These are phyloP conservation scores for Pelobates fuscus DNA, from an alignment of 2,113 vertebrate species.

Conservation along the genomic window DNA sequence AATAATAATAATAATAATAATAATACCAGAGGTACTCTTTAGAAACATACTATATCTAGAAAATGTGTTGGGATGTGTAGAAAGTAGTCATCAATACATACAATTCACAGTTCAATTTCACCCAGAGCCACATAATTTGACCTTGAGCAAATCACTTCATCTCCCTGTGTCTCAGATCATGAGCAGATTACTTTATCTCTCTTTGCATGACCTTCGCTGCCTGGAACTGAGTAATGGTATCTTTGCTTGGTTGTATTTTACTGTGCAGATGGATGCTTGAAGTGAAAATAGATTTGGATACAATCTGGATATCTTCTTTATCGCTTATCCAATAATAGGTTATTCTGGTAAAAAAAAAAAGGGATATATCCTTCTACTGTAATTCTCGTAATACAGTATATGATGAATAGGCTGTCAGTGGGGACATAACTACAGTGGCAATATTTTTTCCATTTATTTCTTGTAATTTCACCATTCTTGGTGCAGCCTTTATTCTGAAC, in stretches of 20 bases:
- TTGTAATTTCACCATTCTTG: not conserved
- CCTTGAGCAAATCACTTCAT: constrained; percentile 46
- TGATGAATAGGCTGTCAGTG: too few species aligned
- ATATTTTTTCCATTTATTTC: not conserved
- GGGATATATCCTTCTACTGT: not conserved
- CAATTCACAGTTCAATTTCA: constrained; percentile 22
- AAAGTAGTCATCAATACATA: constrained; percentile 1
- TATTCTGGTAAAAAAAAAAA: not conserved
- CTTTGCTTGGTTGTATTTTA: not conserved
- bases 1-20: too few species aligned
- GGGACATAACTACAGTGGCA: too few species aligned
- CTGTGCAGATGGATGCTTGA: constrained; percentile 10
- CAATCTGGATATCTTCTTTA: constrained; percentile 1
- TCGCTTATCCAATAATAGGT: not conserved
- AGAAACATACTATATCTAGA: not conserved
- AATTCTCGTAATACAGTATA: not conserved
- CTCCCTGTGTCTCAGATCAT: constrained; percentile 31
- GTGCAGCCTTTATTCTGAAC: too few species aligned
- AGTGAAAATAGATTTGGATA: constrained; percentile 15
- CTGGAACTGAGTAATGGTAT: constrained; percentile 18
- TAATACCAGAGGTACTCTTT: not conserved
- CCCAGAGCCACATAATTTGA: constrained; percentile 16
- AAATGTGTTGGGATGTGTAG: not conserved
- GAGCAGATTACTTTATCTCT: constrained; percentile 39
- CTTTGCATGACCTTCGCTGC: constrained; percentile 26